Evolutionary conservation across 2,888 invertebrate species (phyloP), one percentile per base, ranked within the genome.

Genomic region (Limulus polyphemus): DNA sequence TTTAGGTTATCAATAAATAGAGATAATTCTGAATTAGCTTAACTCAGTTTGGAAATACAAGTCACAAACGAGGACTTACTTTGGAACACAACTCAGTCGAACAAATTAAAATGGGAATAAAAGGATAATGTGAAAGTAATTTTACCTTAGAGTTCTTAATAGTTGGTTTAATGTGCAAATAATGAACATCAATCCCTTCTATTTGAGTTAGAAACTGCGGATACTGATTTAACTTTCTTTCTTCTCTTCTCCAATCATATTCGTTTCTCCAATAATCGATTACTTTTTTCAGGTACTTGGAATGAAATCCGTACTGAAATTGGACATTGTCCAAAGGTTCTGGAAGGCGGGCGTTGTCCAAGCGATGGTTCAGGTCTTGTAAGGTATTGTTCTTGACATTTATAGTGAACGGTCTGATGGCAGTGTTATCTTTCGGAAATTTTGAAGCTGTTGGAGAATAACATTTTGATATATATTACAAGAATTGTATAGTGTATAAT

Each of bases 281-380:
- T 11, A 91, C 79, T 67, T 81, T 80, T n/a, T 81, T 78, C 5
- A 91, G 75, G 65, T 83, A 83, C 52, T 83, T 79, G 0, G 84
- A 77, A 72, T 89, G 87, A 73, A 92, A 84, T 2, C 94, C 94
- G 72, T 91, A 91, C 63, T 84, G 81, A 76, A 90, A 91, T 10
- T 81, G 83, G 0, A 79, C 76, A 57, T 81, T 82, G 64, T 75
- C 72, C 67, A 77, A 61, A 1, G 76, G 72, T 10, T 73, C 72
- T 13, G 69, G 63, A 51, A 75, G 69, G 12, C 74, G 69, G 4
- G 75, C 66, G 11, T 68, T 70, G 59, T 77, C 79, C 58, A 90
- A 76, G 58, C 86, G 80, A 17, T 76, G 70, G 68, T 81, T 81
- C 54, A 87, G 76, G 70, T 65, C 65, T 52, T 63, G 49, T n/a